Percentiles rank a stretch among this genome's conserved stretches.
Evolutionary conservation across 1,140 invertebrate species (phyloP).

Genomic region (Apis mellifera): Amel_HAv3.1 CM009935.2:9499501-9500000

Average conservation of each 20-base stretch:
- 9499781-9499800: too few relatives aligned
- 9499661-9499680: slow-evolving; percentile 2
- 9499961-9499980: not conserved
- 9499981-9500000: not conserved
- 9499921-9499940: not conserved
- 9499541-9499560: not conserved
- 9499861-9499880: not conserved
- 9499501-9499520: not conserved
- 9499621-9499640: not conserved
- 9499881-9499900: not conserved
- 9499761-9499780: not conserved
- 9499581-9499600: not conserved
- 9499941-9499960: not conserved
- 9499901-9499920: not conserved
- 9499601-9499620: not conserved
- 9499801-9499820: too few relatives aligned
- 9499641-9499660: not conserved
- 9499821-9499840: not conserved
- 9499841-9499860: not conserved
- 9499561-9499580: not conserved
- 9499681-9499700: not conserved
- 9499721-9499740: not conserved
- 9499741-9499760: slow-evolving; percentile 4
- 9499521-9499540: slow-evolving; percentile 10
- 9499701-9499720: not conserved